phyloP scores from a whole-genome alignment of 2,888 invertebrate genomes.

The Glaucopsyche alexis region DNA sequence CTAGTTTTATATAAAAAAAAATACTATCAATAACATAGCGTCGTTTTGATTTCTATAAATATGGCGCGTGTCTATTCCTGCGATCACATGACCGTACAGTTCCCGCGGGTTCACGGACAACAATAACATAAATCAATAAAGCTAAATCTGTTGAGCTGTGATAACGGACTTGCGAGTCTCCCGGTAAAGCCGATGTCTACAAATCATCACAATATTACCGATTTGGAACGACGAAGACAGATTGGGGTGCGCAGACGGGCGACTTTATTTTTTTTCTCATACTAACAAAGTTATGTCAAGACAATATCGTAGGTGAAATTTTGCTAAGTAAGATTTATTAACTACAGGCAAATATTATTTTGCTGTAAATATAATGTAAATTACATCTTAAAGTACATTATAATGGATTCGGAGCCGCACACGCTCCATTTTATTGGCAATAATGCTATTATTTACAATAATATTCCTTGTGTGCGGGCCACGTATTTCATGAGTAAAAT shows the following conservation, averaged over 20 bases:
- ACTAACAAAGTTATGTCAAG: not conserved
- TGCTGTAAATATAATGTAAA: no score
- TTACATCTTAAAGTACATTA: no score
- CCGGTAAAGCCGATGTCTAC: constrained; percentile 1
- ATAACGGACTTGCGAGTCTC: constrained; percentile 4
- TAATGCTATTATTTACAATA: no score
- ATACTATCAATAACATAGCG: no score
- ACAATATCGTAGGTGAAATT: no score
- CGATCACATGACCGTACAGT: not conserved
- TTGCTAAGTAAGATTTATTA: no score
- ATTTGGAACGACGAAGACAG: not conserved
- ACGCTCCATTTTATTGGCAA: no score
- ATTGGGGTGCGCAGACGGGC: not conserved
- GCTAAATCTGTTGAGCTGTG: not conserved
- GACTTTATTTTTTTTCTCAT: not conserved
- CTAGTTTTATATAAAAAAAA: no score
- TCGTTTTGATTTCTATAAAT: not conserved
- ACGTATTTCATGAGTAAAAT: no score
- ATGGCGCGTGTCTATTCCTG: not conserved
- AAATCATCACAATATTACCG: constrained; percentile 5
- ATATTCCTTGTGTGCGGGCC: no score
- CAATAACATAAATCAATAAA: not conserved
- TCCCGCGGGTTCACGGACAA: not conserved
- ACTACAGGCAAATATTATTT: no score
- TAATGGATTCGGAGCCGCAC: no score